Evolutionary conservation across 2,888 invertebrate species (phyloP).

Genomic region (Dinocampus coccinellae): DNA sequence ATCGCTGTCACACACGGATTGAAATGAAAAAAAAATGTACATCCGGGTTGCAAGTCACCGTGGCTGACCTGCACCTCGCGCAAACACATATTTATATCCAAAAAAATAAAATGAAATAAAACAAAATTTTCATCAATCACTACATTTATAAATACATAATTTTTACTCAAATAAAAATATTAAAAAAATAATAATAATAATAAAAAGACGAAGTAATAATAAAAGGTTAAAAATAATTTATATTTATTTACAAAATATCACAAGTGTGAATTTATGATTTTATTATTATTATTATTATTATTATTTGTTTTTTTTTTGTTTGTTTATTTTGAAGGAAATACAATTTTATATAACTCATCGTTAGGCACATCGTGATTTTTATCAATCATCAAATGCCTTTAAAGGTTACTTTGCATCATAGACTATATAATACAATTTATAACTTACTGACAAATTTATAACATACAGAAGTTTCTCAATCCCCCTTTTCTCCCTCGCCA

Average conservation of each 20-base stretch:
- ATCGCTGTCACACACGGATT: constrained; percentile 12
- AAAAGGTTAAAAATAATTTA: too few species aligned
- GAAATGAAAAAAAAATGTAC: constrained; percentile 23
- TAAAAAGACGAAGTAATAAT: too few species aligned
- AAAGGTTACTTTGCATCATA: constrained; percentile 20
- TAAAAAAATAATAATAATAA: too few species aligned
- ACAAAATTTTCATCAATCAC: neutral
- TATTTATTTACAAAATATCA: too few species aligned
- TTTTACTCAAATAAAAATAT: too few species aligned
- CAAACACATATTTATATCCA: neutral
- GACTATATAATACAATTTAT: constrained; percentile 3
- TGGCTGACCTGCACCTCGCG: neutral
- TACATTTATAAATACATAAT: too few species aligned
- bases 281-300: too few species aligned
- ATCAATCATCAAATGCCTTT: constrained; percentile 23
- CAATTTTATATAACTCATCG: constrained; percentile 15
- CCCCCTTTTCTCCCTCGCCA: neutral
- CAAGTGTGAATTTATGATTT: too few species aligned
- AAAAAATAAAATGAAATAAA: neutral
- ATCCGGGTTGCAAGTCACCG: constrained; percentile 33
- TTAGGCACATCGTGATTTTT: constrained; percentile 35
- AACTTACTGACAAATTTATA: constrained; percentile 29
- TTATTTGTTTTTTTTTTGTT: constrained; percentile 1
- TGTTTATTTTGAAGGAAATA: neutral
- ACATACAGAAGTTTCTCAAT: constrained; percentile 13